A percentile compares a stretch with the other conserved stretches of the same genome.
These are phyloP conservation scores for Aphis craccivora DNA, from an alignment of 1,140 invertebrate species.

Conservation along the genomic window DNA sequence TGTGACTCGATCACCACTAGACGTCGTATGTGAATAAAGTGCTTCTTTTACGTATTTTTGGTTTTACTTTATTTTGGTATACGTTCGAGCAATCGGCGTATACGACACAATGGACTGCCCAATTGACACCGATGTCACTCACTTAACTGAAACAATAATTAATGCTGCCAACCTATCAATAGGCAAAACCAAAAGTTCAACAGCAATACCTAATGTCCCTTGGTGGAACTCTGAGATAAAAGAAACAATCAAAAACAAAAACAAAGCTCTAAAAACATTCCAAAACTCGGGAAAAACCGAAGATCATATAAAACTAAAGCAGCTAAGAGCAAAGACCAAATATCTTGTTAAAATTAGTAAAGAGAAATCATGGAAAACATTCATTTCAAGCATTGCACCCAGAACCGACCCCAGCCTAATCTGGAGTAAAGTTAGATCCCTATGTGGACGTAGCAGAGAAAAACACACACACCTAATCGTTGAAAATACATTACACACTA, in stretches of 20 bases:
- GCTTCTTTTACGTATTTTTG: no score
- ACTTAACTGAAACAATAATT: background rate
- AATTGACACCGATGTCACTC: no score
- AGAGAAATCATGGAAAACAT: background rate
- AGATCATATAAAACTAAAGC: background rate
- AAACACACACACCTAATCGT: background rate
- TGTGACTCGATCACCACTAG: no score
- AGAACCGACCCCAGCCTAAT: background rate
- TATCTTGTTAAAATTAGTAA: background rate
- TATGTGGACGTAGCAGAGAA: background rate
- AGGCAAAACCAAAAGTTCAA: background rate
- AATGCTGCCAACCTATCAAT: background rate
- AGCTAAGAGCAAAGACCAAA: background rate
- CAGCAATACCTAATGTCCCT: background rate
- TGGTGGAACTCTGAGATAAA: background rate
- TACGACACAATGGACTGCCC: no score
- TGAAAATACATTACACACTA: background rate
- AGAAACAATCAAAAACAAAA: background rate
- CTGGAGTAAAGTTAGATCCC: background rate
- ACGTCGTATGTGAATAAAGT: no score
- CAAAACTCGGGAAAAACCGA: background rate
- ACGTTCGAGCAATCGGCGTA: no score
- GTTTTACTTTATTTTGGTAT: no score
- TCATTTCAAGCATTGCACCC: background rate
- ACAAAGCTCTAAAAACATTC: background rate